phyloP scores from a whole-genome alignment of 2,888 invertebrate species.

The Norana najaformis region DNA sequence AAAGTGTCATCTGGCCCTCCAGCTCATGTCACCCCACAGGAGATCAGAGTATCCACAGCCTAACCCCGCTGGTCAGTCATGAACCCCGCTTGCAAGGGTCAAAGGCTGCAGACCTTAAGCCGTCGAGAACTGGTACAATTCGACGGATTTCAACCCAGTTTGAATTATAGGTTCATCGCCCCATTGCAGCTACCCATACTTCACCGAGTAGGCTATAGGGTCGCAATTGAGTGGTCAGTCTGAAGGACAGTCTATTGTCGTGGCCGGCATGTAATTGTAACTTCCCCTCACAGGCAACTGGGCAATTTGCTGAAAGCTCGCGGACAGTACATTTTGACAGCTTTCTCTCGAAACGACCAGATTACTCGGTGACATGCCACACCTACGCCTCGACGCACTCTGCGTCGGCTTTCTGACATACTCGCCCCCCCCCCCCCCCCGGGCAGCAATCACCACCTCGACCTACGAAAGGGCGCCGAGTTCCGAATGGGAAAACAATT shows the following conservation, averaged over 20 bases:
- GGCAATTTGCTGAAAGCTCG: constrained; percentile 3
- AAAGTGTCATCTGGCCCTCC: background rate
- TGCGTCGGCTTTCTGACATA: background rate
- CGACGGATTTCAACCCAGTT: background rate
- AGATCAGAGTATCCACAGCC: background rate
- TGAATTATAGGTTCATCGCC: background rate
- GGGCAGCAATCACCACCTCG: background rate
- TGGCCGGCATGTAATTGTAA: background rate
- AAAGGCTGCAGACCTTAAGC: constrained; percentile 13
- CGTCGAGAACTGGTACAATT: background rate
- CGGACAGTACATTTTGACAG: background rate
- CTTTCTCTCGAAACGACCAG: background rate
- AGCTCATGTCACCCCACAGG: background rate
- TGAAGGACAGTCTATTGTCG: background rate
- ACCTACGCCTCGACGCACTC: background rate
- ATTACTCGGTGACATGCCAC: constrained; percentile 6
- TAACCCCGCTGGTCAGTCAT: background rate
- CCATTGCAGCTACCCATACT: background rate
- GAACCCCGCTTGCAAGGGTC: background rate
- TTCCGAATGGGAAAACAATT: background rate
- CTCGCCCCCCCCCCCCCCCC: background rate
- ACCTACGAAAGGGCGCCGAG: background rate
- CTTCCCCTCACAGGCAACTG: background rate
- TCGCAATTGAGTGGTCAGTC: background rate
- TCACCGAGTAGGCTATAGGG: background rate